Base-by-base conservation (phyloP, 2,113 vertebrate genomes). In the Tinamus guttatus region DNA sequence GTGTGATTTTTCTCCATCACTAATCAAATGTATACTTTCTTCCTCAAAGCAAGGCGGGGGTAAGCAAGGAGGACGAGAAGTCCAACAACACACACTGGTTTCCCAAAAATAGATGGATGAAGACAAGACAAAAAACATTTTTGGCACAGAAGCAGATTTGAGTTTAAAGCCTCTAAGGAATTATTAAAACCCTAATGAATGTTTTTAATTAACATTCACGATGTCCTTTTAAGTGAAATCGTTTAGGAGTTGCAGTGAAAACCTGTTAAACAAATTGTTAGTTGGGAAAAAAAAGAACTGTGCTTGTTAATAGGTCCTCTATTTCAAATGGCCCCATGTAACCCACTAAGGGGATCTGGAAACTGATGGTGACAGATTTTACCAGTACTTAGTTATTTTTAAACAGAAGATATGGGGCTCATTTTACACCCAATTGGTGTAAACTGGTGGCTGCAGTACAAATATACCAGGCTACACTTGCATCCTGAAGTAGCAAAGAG, bases 171-270 rank as follows among this genome's bases (percentile, higher is more conserved):
- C 93, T 88, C 85, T 88, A 81, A 93, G 94, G 85, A 92, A 92
- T 96, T 96, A 93, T 92, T 92, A 94, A 93, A 92, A 90, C 32
- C 18, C 56, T 84, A 97, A 95, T 84, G 79, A 95, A 93, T 94
- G 85, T 93, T 93, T 95, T 96, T 92, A 96, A 97, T 96, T 96
- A 95, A 94, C 80, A 88, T 73, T 92, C 69, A 81, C 73, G 73
- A 58, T 81, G 90, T 93, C 85, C 69, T 95, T 95, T 90, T 81
- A 90, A 93, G 73, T 92, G 87, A 96, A 96, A 92, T 84, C 2
- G 79, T 90, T 95, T 88, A 16, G 2, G 43, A 93, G 32, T 71
- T 93, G 56, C 73, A 71, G 69, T 86, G 80, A 34, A 93, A 95
- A 94, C 87, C 80, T 78, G 85, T 91, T 93, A 91, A 94, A 94